Conservation (phyloP, 2,113 vertebrate genomes). For the Ceyx melanurus region DNA sequence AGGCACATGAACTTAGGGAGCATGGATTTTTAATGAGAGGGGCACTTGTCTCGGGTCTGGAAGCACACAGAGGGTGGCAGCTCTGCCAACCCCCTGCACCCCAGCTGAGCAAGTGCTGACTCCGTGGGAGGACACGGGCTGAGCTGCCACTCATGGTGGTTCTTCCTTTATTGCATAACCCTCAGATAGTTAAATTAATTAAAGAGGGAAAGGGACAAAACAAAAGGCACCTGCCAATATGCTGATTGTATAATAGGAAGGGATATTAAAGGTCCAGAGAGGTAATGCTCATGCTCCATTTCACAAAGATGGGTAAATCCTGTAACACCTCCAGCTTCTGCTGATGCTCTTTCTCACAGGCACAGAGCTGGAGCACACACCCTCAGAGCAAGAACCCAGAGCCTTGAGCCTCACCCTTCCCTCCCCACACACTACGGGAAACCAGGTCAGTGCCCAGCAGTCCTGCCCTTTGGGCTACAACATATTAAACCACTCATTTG, state of each 20-base stretch:
- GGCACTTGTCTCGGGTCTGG: constrained; percentile 47
- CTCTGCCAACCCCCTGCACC: constrained; percentile 29
- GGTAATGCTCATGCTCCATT: background rate
- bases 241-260: constrained; percentile 2
- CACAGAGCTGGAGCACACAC: background rate
- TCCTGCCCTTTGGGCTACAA: background rate
- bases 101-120: constrained; percentile 26
- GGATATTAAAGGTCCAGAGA: constrained; percentile 17
- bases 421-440: background rate
- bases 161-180: constrained; percentile 46
- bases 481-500: background rate
- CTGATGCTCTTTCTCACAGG: constrained; percentile 19
- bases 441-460: background rate
- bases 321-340: background rate
- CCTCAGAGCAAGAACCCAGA: background rate
- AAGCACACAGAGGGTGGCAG: constrained; percentile 25
- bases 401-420: background rate
- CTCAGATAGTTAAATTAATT: constrained; percentile 52
- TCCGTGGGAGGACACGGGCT: constrained; percentile 14
- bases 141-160: constrained; percentile 68
- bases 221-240: constrained; percentile 35
- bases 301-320: constrained; percentile 17
- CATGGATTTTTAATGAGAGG: constrained; percentile 53
- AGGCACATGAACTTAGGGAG: constrained; percentile 26
- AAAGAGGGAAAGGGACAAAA: constrained; percentile 46